Base-by-base conservation (phyloP, 2,888 invertebrate genomes). In the Neelides folsomi region DNA sequence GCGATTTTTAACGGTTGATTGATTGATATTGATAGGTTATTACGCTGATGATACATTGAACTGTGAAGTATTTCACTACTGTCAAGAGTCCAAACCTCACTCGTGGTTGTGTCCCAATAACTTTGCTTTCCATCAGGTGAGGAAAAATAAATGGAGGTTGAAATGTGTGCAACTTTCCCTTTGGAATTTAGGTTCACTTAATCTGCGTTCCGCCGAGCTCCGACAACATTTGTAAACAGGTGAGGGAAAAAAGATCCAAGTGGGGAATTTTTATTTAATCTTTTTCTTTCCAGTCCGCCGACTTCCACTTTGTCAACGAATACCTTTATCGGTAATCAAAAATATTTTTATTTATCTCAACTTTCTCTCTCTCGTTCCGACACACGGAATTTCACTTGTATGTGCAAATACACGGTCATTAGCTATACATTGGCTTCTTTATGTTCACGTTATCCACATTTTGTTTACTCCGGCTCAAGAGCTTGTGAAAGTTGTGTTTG, bases 11-110 rank as follows among this genome's bases (percentile, higher is more conserved):
- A 27, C 27, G 27, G 3, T 3, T 27, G 27, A 7, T 27, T 7
- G 27, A 27, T 27, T 27, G 27, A 7, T 27, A 27, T 27, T 27
- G 27, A 27, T 27, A 27, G 27, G 90, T 8, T 92, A 90, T 72
- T 90, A 90, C 68, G 90, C 90, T 20, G 90, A 90, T 67, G 85
- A 87, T 66, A 84, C 83, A 42, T 77, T 92, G 19, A 80, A 80
- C 66, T 92, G 90, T 67, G 89, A 90, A 71, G 87, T 90, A 38
- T 92, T 90, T 79, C 90, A 90, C 69, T 90, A 90, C 71, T 90
- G 90, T 68, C 87, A 89, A 68, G 89, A 87, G 64, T 85, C 82
- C 65, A 84, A 84, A 38, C 83, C 82, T 67, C 89, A 90, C 71
- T 89, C 89, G 2, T 92, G 90, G 89, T 41, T 90, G 66, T 92